Evolutionary conservation across 2,113 vertebrate species (phyloP), one percentile per base, ranked within the genome.

Genomic region (Trogon surrucura): DNA sequence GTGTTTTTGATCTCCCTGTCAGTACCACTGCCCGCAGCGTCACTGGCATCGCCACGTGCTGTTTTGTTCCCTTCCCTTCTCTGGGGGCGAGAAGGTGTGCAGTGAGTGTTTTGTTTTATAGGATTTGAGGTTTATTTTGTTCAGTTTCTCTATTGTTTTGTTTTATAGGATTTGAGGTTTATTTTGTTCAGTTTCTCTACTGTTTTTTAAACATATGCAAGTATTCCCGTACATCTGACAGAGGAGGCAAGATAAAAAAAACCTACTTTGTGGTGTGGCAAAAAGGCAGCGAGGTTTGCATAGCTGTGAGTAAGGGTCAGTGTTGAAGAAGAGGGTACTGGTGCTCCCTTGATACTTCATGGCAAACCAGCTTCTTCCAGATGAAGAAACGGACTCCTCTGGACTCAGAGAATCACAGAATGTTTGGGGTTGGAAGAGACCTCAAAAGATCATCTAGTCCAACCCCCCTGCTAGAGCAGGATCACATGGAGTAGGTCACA

Each of bases 21-120:
- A 16, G 50, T 60, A 6, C 44, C 10, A 5, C 53, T 13, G 19
- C 12, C 48, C 48, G 44, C 57, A 66, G n/a, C 2, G 0, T 30
- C 64, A 73, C 36, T 47, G 51, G 5, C 67, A 50, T 32, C 0
- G 0, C 48, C 38, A 8, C 0, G 0, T 38, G 17, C 53, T 80
- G 6, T 4, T 64, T 50, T 29, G 22, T 36, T 80, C 50, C 26
- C 23, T 77, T 62, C 11, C 36, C 9, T 74, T 64, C 32, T 44
- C 44, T 5, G 25, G 30, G 25, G 56, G 13, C 30, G 72, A 27
- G 41, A 61, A 6, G 10, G 5, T 36, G 16, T 74, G 41, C 67
- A 57, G 29, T 53, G 36, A 6, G 17, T 67, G 14, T 69, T 85
- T 58, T 50, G 8, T 25, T 84, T 67, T 66, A 79, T 61, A 82